Evolutionary conservation across 2,113 vertebrate genomes (phyloP), one percentile per base, ranked within the genome.

Genomic region (Asarcornis scutulata): DNA sequence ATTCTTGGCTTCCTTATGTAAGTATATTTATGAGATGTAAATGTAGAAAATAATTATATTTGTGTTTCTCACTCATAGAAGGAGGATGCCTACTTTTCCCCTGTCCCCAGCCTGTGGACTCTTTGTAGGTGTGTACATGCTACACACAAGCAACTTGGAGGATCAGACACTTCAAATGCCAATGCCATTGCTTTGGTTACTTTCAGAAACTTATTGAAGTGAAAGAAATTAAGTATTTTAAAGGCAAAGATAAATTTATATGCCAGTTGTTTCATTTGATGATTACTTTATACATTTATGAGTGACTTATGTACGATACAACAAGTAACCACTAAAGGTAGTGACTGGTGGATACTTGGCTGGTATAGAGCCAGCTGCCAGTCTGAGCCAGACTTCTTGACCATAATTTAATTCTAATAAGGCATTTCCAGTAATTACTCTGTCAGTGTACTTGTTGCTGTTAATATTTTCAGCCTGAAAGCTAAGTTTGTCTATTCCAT

Each of bases 401-500:
- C 98, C 98, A 1, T 98, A 98, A 85, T 98, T 98, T 92, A 98
- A 93, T 76, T 98, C 98, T 50, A 98, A 78, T 73, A 98, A 97
- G 34, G 98, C 98, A 92, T 98, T 98, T 36, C 98, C 98, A 21
- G 98, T 97, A 89, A 98, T 95, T n/a, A 98, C 96, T 69, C 98
- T 97, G 71, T 98, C 97, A 1, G 94, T 96, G 46, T 95, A 94
- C 74, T 95, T 94, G 60, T 95, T 95, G 88, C 71, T 82, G 42
- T 95, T 95, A 64, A 94, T 78, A 91, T 97, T 98, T 96, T 98
- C 98, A 95, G 97, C 97, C 69, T 97, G 97, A 91, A 98, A 98
- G 67, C 97, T 77, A 13, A 98, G 97, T 80, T 98, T 98, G 90
- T 98, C 98, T 95, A 89, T 80, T 86, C 98, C 98, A 76, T 98